Evolutionary conservation across 2,113 vertebrate genomes (phyloP), one percentile per base, ranked within the genome.

Genomic region (Marmota flaviventris): DNA sequence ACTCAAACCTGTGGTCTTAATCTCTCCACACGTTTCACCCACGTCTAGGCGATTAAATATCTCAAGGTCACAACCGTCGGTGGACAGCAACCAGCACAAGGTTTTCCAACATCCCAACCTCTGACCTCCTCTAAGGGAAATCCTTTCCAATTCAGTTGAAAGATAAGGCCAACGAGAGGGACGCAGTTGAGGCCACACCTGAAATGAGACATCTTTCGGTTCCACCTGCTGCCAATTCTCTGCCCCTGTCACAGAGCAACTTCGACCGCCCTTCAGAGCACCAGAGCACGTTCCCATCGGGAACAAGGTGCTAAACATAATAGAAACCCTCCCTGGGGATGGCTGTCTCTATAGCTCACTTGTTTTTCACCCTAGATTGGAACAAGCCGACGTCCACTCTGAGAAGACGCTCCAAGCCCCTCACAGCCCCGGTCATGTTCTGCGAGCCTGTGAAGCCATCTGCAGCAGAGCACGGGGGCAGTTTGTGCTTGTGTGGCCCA

Each of bases 381-480:
- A 88, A 37, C 0, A 0, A 56, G 39, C 0, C 39, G 72, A 3
- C 25, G 17, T 37, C 42, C 48, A 1, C 13, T 51, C 18, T 4
- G 65, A n/a, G 0, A 61, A 58, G 56, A 8, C 20, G 67, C 17
- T 17, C 1, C 48, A 25, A 32, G 29, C 8, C 5, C 24, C 4
- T 58, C 2, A 1, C 20, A 3, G 29, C 2, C 7, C 5, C 8
- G 12, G 20, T 27, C 1, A 5, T 18, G 8, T 29, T 39, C 12
- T 56, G 12, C 39, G 51, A 4, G 53, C 16, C 53, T 18, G 14
- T 56, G 53, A 56, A 25, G n/a, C 10, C 0, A 8, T 37, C 25
- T 3, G 14, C 9, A 18, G 4, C 58, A 61, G 2, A 3, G 3
- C 16, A 1, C 1, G 5, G 42, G 42, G 51, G 4, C 14, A 25